Conservation (phyloP, 1,140 invertebrate genomes). For the Macrocentrus cingulum region DNA sequence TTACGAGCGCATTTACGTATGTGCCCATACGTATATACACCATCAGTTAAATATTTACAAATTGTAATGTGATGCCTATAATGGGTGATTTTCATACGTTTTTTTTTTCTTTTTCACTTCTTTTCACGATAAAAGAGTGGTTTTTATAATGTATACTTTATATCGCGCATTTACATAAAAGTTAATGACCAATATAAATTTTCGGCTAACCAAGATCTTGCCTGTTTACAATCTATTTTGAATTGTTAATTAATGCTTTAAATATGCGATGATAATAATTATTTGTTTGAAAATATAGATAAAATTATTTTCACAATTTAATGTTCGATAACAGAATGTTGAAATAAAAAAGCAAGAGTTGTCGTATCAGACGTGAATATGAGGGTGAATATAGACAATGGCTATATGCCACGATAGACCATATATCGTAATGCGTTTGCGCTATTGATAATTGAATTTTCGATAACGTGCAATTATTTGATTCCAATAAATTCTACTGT, state of each 20-base stretch:
- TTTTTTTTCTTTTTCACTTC: constrained; percentile 1
- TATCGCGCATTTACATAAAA: not conserved
- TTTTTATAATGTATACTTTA: no score
- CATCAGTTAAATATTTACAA: constrained; percentile 42
- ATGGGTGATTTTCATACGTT: constrained; percentile 1
- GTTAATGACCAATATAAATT: constrained; percentile 1
- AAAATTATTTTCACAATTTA: not conserved
- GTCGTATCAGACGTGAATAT: not conserved
- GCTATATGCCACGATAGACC: constrained; percentile 6
- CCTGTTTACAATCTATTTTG: constrained; percentile 5
- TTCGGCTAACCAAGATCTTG: constrained; percentile 6
- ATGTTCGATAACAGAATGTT: not conserved
- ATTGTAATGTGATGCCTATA: constrained; percentile 12
- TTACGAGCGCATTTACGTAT: constrained; percentile 38
- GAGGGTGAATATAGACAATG: constrained; percentile 14
- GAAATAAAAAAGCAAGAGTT: not conserved
- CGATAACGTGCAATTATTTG: constrained; percentile 23
- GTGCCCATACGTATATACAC: constrained; percentile 40
- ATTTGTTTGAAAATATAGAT: not conserved
- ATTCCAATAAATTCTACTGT: constrained; percentile 10
- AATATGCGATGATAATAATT: not conserved
- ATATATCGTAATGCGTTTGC: constrained; percentile 10
- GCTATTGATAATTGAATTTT: constrained; percentile 19
- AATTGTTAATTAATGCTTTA: not conserved
- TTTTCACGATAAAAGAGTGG: not conserved